A percentile compares a stretch with the other conserved stretches of the same genome.
These are phyloP conservation scores for Chrysolina americana DNA, from an alignment of 2,888 invertebrate genomes.

Conservation along the genomic window DNA sequence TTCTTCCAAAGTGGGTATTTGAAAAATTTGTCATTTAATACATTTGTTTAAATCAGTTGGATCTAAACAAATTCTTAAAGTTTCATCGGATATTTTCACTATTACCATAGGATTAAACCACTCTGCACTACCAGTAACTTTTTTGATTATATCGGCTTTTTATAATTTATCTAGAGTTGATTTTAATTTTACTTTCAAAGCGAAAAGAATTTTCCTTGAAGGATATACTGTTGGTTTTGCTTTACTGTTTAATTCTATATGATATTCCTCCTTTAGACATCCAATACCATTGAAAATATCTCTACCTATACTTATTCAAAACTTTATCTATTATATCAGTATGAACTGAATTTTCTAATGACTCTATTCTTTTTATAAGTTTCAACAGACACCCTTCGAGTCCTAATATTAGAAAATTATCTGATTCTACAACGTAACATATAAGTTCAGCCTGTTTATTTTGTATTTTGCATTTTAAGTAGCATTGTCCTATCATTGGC, in stretches of 20 bases:
- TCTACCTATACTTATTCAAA: constrained; percentile 35
- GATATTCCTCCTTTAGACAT: constrained; percentile 51
- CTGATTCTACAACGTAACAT: constrained; percentile 40
- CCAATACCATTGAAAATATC: constrained; percentile 51
- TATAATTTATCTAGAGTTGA: constrained; percentile 54
- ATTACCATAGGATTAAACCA: constrained; percentile 43
- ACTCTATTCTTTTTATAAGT: constrained; percentile 34
- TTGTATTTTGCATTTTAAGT: constrained; percentile 28
- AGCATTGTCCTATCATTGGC: constrained; percentile 24
- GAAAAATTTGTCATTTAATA: too few species aligned
- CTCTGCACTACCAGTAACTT: constrained; percentile 31
- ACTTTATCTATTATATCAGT: constrained; percentile 16
- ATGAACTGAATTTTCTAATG: neutral
- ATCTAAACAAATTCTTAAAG: too few species aligned
- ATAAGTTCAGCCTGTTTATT: constrained; percentile 24
- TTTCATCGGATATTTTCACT: constrained; percentile 36
- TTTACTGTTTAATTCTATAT: constrained; percentile 53
- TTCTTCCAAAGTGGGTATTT: constrained; percentile 46
- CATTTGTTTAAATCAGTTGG: too few species aligned
- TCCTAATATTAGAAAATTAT: constrained; percentile 37
- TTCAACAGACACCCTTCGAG: constrained; percentile 33
- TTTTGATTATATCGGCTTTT: constrained; percentile 34
- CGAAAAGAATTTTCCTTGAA: too few species aligned
- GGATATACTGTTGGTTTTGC: constrained; percentile 57
- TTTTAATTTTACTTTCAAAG: constrained; percentile 56